Evolutionary conservation across 1,140 invertebrate genomes (phyloP).

Genomic region (Zaprionus camerounensis): DNA sequence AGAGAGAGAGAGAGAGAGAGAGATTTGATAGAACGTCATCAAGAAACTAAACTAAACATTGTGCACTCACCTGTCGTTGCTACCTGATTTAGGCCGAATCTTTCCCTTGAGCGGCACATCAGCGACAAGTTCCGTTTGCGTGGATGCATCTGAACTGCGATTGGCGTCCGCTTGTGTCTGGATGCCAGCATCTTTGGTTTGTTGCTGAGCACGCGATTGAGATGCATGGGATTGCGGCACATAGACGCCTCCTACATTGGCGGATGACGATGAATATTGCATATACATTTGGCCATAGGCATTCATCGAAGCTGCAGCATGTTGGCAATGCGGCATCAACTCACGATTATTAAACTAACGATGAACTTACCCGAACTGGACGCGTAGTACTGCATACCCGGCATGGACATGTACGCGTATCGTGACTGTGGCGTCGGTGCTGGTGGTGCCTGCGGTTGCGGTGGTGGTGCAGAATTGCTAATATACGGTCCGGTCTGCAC

Average conservation of each 20-base stretch:
- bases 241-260: conserved; percentile 38
- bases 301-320: conserved; percentile 54
- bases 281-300: conserved; percentile 57
- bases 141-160: conserved; percentile 45
- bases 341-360: not conserved
- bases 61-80: conserved; percentile 21
- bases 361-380: conserved; percentile 48
- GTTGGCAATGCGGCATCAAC: not conserved
- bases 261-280: conserved; percentile 41
- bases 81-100: not conserved
- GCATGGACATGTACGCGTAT: conserved; percentile 42
- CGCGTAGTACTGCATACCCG: conserved; percentile 57
- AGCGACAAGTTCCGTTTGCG: conserved; percentile 43
- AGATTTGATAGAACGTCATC: not conserved
- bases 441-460: not conserved
- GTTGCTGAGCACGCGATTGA: not conserved
- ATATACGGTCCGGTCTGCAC: conserved; percentile 14
- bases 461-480: not conserved
- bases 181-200: conserved; percentile 18
- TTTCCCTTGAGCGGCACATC: conserved; percentile 7
- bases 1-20: too few relatives aligned
- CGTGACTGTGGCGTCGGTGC: not conserved
- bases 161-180: conserved; percentile 31
- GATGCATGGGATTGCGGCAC: conserved; percentile 17
- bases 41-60: not conserved